A percentile compares a stretch with the other conserved stretches of the same genome.
Evolutionary conservation across 1,140 invertebrate genomes (phyloP).

Genomic region (Drosophila simulans): DNA sequence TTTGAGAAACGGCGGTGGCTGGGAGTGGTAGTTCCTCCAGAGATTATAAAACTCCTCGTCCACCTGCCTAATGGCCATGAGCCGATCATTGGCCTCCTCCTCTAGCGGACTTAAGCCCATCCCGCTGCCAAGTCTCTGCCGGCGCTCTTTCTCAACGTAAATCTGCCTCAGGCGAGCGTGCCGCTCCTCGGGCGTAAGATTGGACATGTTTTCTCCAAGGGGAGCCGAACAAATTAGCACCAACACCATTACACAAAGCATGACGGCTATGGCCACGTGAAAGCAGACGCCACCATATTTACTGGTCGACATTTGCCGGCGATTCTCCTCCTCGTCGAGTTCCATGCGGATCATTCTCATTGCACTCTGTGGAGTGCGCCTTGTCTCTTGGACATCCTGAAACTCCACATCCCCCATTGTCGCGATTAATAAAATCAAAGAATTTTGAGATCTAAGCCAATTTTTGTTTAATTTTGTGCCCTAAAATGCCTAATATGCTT

Average conservation of each 20-base stretch:
- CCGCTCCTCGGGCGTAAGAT: conserved; percentile 3
- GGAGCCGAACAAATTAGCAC: conserved; percentile 37
- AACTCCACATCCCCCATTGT: neutral
- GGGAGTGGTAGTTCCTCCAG: conserved; percentile 44
- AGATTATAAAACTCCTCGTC: conserved; percentile 39
- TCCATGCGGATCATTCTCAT: conserved; percentile 10
- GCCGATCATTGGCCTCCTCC: conserved; percentile 36
- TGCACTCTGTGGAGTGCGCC: neutral
- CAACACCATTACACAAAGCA: conserved; percentile 32
- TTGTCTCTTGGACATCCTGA: neutral
- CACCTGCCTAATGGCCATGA: conserved; percentile 35
- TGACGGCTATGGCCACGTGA: conserved; percentile 5
- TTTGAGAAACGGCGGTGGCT: conserved; percentile 87
- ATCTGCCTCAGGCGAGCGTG: conserved; percentile 13
- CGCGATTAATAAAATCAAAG: neutral
- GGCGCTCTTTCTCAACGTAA: conserved; percentile 28
- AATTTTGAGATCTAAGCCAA: conserved; percentile 6
- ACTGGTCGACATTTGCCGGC: neutral
- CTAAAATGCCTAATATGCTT: neutral
- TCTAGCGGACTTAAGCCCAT: conserved; percentile 40
- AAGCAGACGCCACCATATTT: neutral
- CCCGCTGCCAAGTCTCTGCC: conserved; percentile 33
- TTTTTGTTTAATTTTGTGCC: neutral
- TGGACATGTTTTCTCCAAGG: neutral
- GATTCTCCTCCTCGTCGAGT: conserved; percentile 10